Evolutionary conservation across 2,113 vertebrate genomes (phyloP).

Genomic region (Mirza zaza): DNA sequence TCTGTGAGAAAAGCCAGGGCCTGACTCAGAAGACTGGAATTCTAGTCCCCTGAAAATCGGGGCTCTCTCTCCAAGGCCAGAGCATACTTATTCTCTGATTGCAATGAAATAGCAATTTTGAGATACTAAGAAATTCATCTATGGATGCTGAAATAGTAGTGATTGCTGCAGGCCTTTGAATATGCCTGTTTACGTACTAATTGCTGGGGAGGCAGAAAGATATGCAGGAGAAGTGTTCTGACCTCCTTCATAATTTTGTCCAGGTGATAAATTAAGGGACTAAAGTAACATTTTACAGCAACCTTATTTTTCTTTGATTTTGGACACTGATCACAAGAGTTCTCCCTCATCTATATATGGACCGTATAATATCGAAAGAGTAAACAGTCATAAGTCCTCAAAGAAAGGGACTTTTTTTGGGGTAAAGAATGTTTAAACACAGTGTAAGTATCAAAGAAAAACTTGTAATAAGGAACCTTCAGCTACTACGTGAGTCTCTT

Average conservation of each 20-base stretch:
- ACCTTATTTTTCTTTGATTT: background rate
- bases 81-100: background rate
- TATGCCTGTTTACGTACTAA: background rate
- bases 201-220: background rate
- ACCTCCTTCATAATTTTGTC: background rate
- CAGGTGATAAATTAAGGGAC: background rate
- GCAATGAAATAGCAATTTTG: background rate
- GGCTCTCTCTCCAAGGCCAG: background rate
- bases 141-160: background rate
- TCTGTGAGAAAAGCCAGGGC: background rate
- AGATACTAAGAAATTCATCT: background rate
- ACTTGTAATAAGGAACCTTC: background rate
- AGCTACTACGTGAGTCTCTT: background rate
- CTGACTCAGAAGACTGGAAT: background rate
- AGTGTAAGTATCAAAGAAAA: background rate
- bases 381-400: background rate
- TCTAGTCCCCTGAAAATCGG: background rate
- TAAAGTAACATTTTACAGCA: background rate
- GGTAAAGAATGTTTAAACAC: background rate
- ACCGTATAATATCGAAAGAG: background rate
- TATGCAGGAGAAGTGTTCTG: background rate
- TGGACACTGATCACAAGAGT: background rate
- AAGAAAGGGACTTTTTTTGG: background rate
- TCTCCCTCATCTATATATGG: background rate
- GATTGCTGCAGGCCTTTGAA: background rate